Percentiles rank a stretch among this genome's conserved stretches.
phyloP scores from a whole-genome alignment of 2,797 vertebrate genomes.

The Bradypodion pumilum region DNA sequence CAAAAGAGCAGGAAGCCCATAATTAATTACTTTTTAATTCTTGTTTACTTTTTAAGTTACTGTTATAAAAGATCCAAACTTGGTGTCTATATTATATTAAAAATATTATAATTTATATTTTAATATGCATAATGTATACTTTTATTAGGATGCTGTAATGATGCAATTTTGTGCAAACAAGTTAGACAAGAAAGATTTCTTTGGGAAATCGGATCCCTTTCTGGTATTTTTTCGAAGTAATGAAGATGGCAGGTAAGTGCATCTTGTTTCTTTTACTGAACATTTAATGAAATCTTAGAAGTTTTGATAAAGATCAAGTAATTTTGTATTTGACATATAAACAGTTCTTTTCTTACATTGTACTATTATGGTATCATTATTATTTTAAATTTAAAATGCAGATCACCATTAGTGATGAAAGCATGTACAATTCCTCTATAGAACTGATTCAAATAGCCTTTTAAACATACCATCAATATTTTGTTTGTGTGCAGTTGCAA shows the following conservation, averaged over 20 bases:
- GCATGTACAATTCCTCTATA: background rate
- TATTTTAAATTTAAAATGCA: background rate
- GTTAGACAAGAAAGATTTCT: conserved; percentile 95
- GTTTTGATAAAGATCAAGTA: background rate
- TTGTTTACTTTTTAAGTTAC: background rate
- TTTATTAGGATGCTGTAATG: conserved; percentile 87
- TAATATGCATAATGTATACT: conserved; percentile 20
- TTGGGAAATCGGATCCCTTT: conserved; percentile 86
- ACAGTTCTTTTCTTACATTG: background rate
- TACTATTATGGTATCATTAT: background rate
- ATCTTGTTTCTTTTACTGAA: background rate
- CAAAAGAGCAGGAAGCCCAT: background rate
- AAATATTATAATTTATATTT: conserved; percentile 34
- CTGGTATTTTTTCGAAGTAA: conserved; percentile 93
- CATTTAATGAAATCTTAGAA: background rate
- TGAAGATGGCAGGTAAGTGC: conserved; percentile 90
- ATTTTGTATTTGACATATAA: background rate
- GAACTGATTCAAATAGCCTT: background rate
- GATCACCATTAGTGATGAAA: background rate
- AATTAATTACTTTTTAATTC: background rate
- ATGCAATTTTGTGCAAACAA: conserved; percentile 97
- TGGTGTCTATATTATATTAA: background rate
- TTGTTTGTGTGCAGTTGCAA: background rate
- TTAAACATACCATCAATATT: background rate
- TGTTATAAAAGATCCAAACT: background rate